These are phyloP conservation scores for Holacanthus passer DNA, from an alignment of 2,113 vertebrate genomes.

Conservation along the genomic window DNA sequence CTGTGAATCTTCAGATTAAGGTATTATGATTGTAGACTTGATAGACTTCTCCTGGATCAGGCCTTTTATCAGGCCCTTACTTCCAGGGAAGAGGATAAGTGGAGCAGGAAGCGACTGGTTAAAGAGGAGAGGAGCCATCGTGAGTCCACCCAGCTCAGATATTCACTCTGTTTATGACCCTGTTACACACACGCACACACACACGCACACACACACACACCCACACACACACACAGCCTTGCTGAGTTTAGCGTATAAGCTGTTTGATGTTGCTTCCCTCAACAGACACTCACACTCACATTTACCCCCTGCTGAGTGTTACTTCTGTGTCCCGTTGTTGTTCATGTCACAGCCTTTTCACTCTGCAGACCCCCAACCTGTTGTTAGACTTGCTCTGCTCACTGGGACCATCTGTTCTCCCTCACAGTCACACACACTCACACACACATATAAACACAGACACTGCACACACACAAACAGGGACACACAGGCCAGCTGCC, in stretches of 20 bases:
- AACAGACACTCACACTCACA: constrained; percentile 50
- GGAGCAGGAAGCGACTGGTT: constrained; percentile 33
- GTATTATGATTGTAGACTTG: background rate
- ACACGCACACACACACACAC: constrained; percentile 6
- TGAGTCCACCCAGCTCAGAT: constrained; percentile 40
- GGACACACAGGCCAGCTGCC: constrained; percentile 74
- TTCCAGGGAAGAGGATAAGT: constrained; percentile 30
- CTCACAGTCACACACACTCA: constrained; percentile 62
- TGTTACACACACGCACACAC: constrained; percentile 9
- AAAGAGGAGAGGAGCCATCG: constrained; percentile 32
- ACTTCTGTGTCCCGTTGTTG: constrained; percentile 64
- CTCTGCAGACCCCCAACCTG: constrained; percentile 76
- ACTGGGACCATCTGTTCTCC: constrained; percentile 83
- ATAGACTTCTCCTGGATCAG: background rate
- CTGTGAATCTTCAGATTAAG: background rate
- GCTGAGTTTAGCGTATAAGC: constrained; percentile 19
- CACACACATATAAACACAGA: constrained; percentile 19
- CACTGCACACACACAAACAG: constrained; percentile 25
- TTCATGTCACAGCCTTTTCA: constrained; percentile 72
- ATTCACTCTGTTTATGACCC: constrained; percentile 49
- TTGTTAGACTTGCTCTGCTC: constrained; percentile 74
- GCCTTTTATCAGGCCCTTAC: constrained; percentile 1
- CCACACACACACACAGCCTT: constrained; percentile 6
- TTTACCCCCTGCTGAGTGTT: constrained; percentile 57
- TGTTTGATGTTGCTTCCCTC: constrained; percentile 65